Base-by-base conservation (phyloP, 2,888 invertebrate species). In the Callinectes sapidus region DNA sequence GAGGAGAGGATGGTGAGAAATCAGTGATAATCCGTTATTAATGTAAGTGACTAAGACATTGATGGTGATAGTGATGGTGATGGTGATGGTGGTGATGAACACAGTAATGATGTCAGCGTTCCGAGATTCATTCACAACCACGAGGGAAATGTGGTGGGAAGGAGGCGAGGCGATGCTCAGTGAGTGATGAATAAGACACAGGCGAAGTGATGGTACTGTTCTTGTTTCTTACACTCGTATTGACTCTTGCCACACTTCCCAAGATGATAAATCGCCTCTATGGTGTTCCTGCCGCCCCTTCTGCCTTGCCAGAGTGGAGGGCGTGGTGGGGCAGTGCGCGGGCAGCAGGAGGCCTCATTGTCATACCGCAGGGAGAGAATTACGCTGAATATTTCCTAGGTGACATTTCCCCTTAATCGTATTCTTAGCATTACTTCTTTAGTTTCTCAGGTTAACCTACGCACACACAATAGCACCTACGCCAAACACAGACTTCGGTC, bases 401-500 rank as follows among this genome's bases (percentile, higher is more conserved):
- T 77, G 32, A 77, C 8, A 77, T 77, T 28, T 28, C 23, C 32
- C 61, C 81, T 81, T 81, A 81, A 81, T 35, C 35, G 81, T 81
- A 81, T 81, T 28, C 81, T 81, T 81, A 81, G 81, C 81, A 35
- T 35, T 81, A 81, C 35, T 35, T 81, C 81, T 81, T 81, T 81
- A 81, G 81, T 35, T 35, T 81, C 35, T 81, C 32, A 35, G 81
- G 81, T 81, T 81, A 61, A 61, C 61, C 18, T 61, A 71, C 71
- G 8, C 28, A 32, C 32, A 32, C 35, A 81, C 35, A 35, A 81
- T 81, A 81, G 81, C 81, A 81, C 81, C 81, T 81, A 32, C 81
- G 81, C 18, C 81, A 81, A 77, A 77, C 81, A 81, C 81, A 81
- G 81, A 35, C 35, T 81, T 81, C 81, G 81, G 35, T 81, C 81